Base-by-base conservation (phyloP, 2,888 invertebrate genomes). In the Tinea semifulvella region DNA sequence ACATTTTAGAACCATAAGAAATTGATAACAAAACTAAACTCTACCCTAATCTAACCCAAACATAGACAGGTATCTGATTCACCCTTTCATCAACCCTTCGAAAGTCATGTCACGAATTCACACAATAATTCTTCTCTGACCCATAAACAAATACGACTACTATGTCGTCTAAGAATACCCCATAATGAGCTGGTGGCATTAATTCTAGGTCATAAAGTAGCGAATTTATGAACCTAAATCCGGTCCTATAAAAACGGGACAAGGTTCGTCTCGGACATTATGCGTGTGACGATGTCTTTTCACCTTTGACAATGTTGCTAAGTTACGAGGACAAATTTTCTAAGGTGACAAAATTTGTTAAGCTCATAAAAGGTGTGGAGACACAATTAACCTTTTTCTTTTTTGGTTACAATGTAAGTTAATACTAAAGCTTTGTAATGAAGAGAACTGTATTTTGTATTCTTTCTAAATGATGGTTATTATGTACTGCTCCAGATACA, bases 121-220 rank as follows among this genome's bases (percentile, higher is more conserved):
- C 77, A 76, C 71, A 65, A 63, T 75, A 70, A 69, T 61, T 75
- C 70, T 76, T 70, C 60, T 72, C 76, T 79, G 79, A 77, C 77
- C 79, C 74, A 71, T 66, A 70, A 72, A 68, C 68, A 71, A 66
- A 66, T 63, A 66, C 65, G 67, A 64, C 58, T 54, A 48, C 50
- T 49, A 45, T 40, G 18, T 11, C 47, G 55, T 59, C 51, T 53
- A 73, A 79, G 79, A 79, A 80, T 79, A 68, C 67, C 63, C 68
- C 54, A 70, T 80, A 80, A 80, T 80, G 80, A 80, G 72, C 60
- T 59, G 57, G 56, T 57, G 61, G 62, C 65, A 72, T 79, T 76
- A 75, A 74, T 75, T 77, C 76, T 75, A 75, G 73, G 60, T 64
- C 72, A 77, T 80, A 80, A 80, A 80, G 58, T 77, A 61, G 56